Evolutionary conservation across 2,797 vertebrate species (phyloP).

Genomic region (Periparus ater): DNA sequence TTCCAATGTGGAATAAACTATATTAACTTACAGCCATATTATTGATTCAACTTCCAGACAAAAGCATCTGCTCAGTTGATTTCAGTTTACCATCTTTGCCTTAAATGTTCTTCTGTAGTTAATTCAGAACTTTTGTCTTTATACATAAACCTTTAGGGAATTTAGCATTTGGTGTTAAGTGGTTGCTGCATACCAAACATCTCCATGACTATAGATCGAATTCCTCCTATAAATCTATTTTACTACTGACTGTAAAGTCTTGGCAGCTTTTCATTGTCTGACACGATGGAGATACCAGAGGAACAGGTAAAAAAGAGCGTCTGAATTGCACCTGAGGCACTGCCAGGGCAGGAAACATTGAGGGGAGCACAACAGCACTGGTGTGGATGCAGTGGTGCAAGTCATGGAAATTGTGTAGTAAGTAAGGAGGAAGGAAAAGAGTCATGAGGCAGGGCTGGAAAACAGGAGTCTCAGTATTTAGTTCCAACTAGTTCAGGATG

Average conservation of each 20-base stretch:
- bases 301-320: background rate
- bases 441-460: background rate
- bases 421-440: background rate
- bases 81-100: background rate
- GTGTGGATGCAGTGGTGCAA: too few relatives aligned
- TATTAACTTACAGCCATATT: background rate
- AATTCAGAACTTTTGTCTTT: background rate
- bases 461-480: too few relatives aligned
- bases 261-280: background rate
- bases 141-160: background rate
- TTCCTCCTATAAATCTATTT: background rate
- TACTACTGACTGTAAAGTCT: background rate
- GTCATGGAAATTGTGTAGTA: background rate
- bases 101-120: background rate
- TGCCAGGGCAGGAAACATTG: background rate
- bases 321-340: background rate
- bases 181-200: background rate
- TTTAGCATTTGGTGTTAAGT: background rate
- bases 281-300: background rate
- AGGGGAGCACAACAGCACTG: rapidly evolving
- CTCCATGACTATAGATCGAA: background rate
- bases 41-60: background rate
- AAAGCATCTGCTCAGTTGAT: background rate
- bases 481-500: background rate
- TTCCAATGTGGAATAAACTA: background rate